phyloP scores from a whole-genome alignment of 30 jellyfish, hydroid and myxozoan species.

The Aurelia aurita complex sp. Pacific region DNA sequence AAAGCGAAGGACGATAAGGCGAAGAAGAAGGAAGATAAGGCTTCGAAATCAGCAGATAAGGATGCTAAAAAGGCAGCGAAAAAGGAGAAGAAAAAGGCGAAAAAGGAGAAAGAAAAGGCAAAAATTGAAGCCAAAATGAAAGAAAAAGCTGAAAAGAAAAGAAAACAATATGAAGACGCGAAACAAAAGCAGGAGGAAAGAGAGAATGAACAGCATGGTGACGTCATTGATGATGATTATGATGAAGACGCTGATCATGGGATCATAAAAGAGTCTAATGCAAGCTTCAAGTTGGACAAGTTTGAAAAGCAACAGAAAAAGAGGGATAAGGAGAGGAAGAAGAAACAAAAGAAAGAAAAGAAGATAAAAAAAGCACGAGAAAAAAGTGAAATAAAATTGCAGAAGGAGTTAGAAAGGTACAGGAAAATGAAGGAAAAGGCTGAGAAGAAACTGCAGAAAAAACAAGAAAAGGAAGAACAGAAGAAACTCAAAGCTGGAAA shows the following conservation, averaged over 20 bases:
- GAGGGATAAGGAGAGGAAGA: background rate
- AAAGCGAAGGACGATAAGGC: background rate
- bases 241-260: no score
- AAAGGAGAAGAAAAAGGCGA: background rate
- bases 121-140: background rate
- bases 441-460: background rate
- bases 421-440: background rate
- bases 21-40: background rate
- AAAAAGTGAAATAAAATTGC: background rate
- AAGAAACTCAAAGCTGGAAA: background rate
- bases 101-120: conserved; percentile 3
- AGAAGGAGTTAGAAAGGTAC: background rate
- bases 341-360: background rate
- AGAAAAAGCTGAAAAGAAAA: background rate
- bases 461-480: background rate
- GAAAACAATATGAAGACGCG: background rate
- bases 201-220: no score
- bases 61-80: background rate
- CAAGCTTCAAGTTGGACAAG: no score
- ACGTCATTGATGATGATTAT: no score
- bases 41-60: background rate
- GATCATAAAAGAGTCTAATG: no score
- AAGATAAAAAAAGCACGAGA: conserved; percentile 3
- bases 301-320: background rate
- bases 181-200: no score